Evolutionary conservation across 2,113 vertebrate genomes (phyloP).

Genomic region (Myotis lucifugus): DNA sequence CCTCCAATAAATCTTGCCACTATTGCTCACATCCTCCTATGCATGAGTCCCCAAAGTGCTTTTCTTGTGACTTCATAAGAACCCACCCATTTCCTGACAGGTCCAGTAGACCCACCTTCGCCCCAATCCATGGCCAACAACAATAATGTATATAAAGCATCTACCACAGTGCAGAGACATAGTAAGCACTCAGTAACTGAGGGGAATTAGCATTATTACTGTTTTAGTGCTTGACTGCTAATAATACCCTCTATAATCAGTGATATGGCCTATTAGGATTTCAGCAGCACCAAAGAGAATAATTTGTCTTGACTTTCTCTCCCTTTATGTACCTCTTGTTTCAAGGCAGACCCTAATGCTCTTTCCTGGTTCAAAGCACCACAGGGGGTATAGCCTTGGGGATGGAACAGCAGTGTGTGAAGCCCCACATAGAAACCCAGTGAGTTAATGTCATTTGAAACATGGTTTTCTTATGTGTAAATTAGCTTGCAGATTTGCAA

Average conservation of each 20-base stretch:
- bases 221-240: constrained; percentile 16
- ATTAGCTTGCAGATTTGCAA: constrained; percentile 57
- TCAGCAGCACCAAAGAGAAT: constrained; percentile 38
- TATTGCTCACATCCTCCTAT: not conserved
- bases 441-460: constrained; percentile 62
- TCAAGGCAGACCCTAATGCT: constrained; percentile 29
- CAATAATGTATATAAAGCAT: not conserved
- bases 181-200: constrained; percentile 22
- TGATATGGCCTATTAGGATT: constrained; percentile 43
- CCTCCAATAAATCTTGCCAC: not conserved
- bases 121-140: not conserved
- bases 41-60: no score
- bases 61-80: not conserved
- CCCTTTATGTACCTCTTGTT: not conserved
- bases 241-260: constrained; percentile 5
- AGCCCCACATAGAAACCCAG: not conserved
- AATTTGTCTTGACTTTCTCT: constrained; percentile 26
- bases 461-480: constrained; percentile 60
- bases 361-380: constrained; percentile 32
- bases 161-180: not conserved
- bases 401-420: constrained; percentile 24
- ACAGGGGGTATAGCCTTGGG: not conserved
- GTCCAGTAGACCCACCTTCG: not conserved
- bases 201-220: constrained; percentile 26
- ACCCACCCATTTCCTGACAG: not conserved